Evolutionary conservation across 2,888 invertebrate genomes (phyloP).

Genomic region (Chrysomela aeneicollis): DNA sequence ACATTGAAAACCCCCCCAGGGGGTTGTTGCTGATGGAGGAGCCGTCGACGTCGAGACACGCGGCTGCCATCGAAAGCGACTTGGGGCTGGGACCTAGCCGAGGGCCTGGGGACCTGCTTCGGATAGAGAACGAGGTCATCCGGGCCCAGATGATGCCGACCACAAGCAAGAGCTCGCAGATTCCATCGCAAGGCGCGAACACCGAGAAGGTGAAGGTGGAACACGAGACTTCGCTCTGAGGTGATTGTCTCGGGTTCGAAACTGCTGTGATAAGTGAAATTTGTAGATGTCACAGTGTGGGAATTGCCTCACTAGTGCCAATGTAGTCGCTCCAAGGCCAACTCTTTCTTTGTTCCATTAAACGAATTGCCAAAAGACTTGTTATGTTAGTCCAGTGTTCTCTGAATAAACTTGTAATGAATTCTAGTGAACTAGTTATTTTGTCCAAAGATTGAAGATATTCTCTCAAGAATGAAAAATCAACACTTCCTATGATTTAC

Average conservation of each 20-base stretch:
- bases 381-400: slow-evolving; percentile 27
- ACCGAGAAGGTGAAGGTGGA: slow-evolving; percentile 58
- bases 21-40: slow-evolving; percentile 32
- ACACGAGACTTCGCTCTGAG: slow-evolving; percentile 59
- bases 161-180: slow-evolving; percentile 64
- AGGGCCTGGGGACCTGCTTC: slow-evolving; percentile 55
- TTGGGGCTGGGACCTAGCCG: slow-evolving; percentile 53
- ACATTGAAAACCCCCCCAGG: slow-evolving; percentile 64
- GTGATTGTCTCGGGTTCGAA: slow-evolving; percentile 22
- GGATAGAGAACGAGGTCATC: slow-evolving; percentile 8
- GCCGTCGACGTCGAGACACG: slow-evolving; percentile 58
- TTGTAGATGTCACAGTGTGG: slow-evolving; percentile 52
- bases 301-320: slow-evolving; percentile 54
- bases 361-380: slow-evolving; percentile 35
- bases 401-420: slow-evolving; percentile 22
- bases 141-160: slow-evolving; percentile 55
- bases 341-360: slow-evolving; percentile 21
- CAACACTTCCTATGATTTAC: slow-evolving; percentile 27
- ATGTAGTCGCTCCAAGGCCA: slow-evolving; percentile 37
- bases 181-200: slow-evolving; percentile 57
- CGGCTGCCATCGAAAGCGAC: neutral
- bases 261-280: slow-evolving; percentile 53
- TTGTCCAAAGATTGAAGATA: slow-evolving; percentile 33
- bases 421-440: slow-evolving; percentile 31
- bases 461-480: neutral